phyloP scores from a whole-genome alignment of 1,140 invertebrate genomes.

The Bombus haemorrhoidalis region DNA sequence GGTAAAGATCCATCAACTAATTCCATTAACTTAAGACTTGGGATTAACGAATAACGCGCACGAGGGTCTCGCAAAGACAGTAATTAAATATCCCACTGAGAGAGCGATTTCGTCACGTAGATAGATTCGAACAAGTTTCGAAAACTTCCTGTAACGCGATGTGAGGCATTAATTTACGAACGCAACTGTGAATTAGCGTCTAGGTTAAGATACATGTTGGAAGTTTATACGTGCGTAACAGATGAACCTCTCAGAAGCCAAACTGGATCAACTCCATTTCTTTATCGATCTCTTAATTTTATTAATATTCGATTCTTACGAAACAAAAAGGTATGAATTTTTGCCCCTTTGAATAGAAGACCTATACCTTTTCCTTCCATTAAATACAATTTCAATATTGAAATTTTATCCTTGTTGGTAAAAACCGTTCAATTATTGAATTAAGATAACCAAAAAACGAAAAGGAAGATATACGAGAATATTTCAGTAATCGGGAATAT shows the following conservation, averaged over 20 bases:
- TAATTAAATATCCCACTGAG: conserved; percentile 45
- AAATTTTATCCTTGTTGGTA: no score
- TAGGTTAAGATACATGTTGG: background rate
- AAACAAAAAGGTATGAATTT: no score
- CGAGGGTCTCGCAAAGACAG: conserved; percentile 34
- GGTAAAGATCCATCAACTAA: conserved; percentile 58
- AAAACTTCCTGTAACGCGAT: background rate
- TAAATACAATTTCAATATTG: no score
- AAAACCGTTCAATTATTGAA: no score
- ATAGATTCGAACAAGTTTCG: background rate
- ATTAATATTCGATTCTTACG: no score
- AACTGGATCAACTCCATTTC: no score
- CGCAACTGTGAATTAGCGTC: background rate
- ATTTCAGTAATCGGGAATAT: no score
- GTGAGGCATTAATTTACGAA: background rate
- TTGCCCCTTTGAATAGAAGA: no score
- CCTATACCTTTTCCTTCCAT: no score
- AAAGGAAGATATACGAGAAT: background rate
- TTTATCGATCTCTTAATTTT: no score
- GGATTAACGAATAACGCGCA: conserved; percentile 55
- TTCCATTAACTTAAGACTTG: conserved; percentile 60
- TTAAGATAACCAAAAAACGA: background rate
- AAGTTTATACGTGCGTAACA: background rate
- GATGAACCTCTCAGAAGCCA: no score
- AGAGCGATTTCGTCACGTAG: background rate